Base-by-base conservation (phyloP, 2,888 invertebrate genomes). In the Linnaemya tessellans region DNA sequence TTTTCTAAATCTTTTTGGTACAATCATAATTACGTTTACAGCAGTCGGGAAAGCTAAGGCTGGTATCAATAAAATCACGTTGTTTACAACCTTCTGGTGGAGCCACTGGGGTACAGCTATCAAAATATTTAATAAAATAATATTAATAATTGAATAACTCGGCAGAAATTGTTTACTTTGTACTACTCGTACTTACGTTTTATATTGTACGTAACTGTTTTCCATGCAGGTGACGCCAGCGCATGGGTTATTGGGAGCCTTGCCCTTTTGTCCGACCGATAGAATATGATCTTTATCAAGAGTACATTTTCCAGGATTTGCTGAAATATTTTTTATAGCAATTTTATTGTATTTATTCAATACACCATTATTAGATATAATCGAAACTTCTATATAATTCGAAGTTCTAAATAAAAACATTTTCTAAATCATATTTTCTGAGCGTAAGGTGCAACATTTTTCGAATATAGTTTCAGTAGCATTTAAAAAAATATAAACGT, bases 11-110 rank as follows among this genome's bases (percentile, higher is more conserved):
- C 30, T 80, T 87, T 77, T 87, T 87, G 35, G 4, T 87, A 77
- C 91, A 91, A 35, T 91, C 91, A 80, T 90, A 89, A 30, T 62
- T 7, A 15, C 91, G 91, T 75, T 92, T 90, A 77, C 91, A 91
- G 86, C 91, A 91, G 0, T 73, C 88, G 5, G 91, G 91, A 81
- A 73, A 91, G 1, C 20, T 11, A 38, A 90, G 91, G 22, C 91
- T 88, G n/a, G 79, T 88, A 86, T 92, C 88, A 51, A 89, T 88
- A 84, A 92, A 91, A 71, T 90, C 90, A 25, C 91, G 91, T 84
- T 80, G 84, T 86, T 90, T 91, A 87, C 91, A 91, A 71, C 91
- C 91, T 84, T 88, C 89, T 22, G 90, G 91, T 67, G 90, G 90
- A 8, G 91, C 88, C 25, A 89, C 88, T 3, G 91, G 89, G 1